Evolutionary conservation across 2,797 vertebrate genomes (phyloP).

Genomic region (Leontocebus nigricollis): DNA sequence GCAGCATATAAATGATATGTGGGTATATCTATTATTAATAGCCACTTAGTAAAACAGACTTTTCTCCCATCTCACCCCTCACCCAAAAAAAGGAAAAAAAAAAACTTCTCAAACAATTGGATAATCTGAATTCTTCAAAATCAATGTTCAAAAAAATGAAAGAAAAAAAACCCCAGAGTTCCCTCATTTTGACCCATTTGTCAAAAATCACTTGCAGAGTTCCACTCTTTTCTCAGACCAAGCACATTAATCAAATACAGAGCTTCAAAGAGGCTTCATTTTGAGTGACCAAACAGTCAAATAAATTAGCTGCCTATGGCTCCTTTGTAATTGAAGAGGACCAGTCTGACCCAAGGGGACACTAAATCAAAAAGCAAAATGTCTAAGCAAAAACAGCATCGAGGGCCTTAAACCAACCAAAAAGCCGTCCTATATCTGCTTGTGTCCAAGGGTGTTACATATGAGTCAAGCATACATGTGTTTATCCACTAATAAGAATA

Average conservation of each 20-base stretch:
- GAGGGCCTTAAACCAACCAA: neutral
- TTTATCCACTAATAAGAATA: conserved; percentile 47
- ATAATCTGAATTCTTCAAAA: conserved; percentile 43
- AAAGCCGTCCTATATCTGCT: neutral
- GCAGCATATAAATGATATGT: neutral
- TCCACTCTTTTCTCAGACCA: conserved; percentile 47
- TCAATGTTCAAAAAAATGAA: neutral
- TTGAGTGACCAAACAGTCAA: conserved; percentile 40
- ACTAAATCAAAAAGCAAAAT: neutral
- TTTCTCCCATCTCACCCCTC: neutral
- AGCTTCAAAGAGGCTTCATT: conserved; percentile 41
- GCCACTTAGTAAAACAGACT: neutral
- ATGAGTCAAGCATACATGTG: neutral
- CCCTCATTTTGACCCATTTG: neutral
- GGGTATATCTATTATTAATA: neutral
- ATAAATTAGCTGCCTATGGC: conserved; percentile 36
- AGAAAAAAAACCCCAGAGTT: neutral
- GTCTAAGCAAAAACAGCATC: neutral
- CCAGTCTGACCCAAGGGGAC: conserved; percentile 12
- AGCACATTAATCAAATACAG: conserved; percentile 39
- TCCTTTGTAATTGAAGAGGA: conserved; percentile 9
- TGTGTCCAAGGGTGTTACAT: neutral
- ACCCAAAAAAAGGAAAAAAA: neutral
- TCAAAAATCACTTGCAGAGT: conserved; percentile 42
- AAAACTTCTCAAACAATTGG: neutral